These are phyloP conservation scores for Phoebastria nigripes DNA, from an alignment of 2,797 vertebrate species.

Conservation along the genomic window DNA sequence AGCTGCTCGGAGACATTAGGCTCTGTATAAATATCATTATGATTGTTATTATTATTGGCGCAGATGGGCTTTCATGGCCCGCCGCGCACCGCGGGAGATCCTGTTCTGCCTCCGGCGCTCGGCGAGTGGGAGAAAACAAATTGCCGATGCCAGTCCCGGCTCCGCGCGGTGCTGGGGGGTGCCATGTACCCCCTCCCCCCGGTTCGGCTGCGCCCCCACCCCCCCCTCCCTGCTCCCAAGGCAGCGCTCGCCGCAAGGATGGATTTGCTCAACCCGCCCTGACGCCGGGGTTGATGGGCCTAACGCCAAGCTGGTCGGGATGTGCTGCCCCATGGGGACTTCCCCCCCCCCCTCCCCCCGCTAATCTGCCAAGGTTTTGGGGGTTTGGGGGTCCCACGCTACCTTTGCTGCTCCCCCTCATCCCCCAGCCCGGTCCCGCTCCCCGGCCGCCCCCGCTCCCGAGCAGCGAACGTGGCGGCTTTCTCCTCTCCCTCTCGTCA, in stretches of 20 bases:
- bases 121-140: neutral
- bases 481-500: neutral
- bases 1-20: neutral
- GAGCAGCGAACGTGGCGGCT: fast-evolving
- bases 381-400: neutral
- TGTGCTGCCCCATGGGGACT: fast-evolving
- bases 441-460: neutral
- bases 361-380: neutral
- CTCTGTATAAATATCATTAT: neutral
- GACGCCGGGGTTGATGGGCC: neutral
- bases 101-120: neutral
- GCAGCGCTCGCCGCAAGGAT: no score
- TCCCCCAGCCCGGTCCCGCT: neutral
- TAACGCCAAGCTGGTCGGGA: neutral
- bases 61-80: neutral
- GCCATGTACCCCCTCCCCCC: no score
- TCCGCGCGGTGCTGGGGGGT: neutral
- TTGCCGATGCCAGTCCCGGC: neutral
- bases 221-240: neutral
- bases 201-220: fast-evolving
- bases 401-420: neutral
- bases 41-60: neutral
- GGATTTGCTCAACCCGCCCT: neutral
- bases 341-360: neutral
- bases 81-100: neutral